phyloP scores from a whole-genome alignment of 92 coral and sea anemone species.

The Heliopora coerulea region DNA sequence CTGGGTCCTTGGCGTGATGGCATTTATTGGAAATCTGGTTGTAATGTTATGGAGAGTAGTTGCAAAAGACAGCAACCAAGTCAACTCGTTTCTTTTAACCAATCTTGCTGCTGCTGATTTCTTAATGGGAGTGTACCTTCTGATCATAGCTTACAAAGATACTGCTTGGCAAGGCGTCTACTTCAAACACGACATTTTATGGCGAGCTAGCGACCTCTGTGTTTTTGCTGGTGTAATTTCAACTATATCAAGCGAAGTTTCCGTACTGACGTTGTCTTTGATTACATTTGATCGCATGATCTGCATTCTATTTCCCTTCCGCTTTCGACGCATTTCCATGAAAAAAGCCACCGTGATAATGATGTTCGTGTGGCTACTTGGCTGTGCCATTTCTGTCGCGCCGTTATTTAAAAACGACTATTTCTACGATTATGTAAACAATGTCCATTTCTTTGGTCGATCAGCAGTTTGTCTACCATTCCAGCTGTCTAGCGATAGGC shows the following conservation, averaged over 20 bases:
- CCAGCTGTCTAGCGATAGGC: slow-evolving; percentile 54
- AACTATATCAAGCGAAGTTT: slow-evolving; percentile 62
- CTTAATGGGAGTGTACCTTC: slow-evolving; percentile 46
- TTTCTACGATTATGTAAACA: slow-evolving; percentile 47
- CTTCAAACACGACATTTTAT: slow-evolving; percentile 47
- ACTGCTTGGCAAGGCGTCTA: slow-evolving; percentile 59
- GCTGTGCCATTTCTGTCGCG: slow-evolving; percentile 39
- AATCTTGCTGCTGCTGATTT: slow-evolving; percentile 66
- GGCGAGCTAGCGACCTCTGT: slow-evolving; percentile 59
- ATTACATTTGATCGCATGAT: slow-evolving; percentile 61
- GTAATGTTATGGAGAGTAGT: slow-evolving; percentile 56
- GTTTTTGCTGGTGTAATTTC: slow-evolving; percentile 60
- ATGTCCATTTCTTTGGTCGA: slow-evolving; percentile 65
- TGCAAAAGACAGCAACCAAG: slow-evolving; percentile 55
- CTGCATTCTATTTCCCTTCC: slow-evolving; percentile 57
- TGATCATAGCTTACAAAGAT: slow-evolving; percentile 61
- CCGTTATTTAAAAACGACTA: slow-evolving; percentile 44
- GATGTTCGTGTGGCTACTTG: slow-evolving; percentile 41
- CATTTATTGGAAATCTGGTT: slow-evolving; percentile 65
- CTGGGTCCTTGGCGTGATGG: slow-evolving; percentile 62
- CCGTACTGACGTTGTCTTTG: slow-evolving; percentile 59
- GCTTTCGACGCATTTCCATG: slow-evolving; percentile 37
- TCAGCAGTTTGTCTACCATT: slow-evolving; percentile 88
- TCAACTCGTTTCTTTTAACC: slow-evolving; percentile 64
- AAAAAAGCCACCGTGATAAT: slow-evolving; percentile 42